Percentiles rank a stretch among this genome's conserved stretches.
Evolutionary conservation across 2,888 invertebrate species (phyloP).

Genomic region (Loripinus fragilis): DNA sequence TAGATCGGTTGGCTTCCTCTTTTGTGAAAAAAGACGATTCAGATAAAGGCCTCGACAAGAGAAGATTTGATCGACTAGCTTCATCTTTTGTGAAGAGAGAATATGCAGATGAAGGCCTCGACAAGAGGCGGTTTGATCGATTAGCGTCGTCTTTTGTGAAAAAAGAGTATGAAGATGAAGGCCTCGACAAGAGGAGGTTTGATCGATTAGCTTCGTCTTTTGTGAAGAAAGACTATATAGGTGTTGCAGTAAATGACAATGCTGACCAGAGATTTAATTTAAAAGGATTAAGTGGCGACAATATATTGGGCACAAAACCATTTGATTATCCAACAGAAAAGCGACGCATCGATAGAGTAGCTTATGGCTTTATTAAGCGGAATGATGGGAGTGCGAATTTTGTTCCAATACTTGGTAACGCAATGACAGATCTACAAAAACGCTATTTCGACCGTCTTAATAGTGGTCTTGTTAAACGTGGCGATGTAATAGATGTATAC

Average conservation of each 20-base stretch:
- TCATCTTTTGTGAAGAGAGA: constrained; percentile 9
- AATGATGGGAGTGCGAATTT: background rate
- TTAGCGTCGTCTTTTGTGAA: background rate
- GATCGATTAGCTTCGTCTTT: background rate
- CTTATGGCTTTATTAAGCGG: constrained; percentile 5
- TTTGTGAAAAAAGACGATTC: background rate
- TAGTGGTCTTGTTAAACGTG: background rate
- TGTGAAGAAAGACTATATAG: background rate
- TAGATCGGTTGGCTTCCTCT: background rate
- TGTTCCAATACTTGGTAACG: background rate
- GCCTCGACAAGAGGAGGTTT: background rate
- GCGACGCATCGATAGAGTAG: background rate
- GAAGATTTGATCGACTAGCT: constrained; percentile 2
- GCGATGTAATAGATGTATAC: background rate
- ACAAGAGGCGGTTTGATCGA: constrained; percentile 6
- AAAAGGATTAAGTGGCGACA: too few relatives aligned
- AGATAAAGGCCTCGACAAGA: background rate
- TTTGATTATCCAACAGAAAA: background rate
- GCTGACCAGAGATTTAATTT: too few relatives aligned
- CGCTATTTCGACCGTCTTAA: background rate
- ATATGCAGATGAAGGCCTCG: too few relatives aligned
- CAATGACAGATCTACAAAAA: background rate
- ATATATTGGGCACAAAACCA: background rate
- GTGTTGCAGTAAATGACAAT: too few relatives aligned
- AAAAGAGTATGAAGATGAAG: background rate